Evolutionary conservation across 2,888 invertebrate genomes (phyloP).

Genomic region (Trichogramma evanescens): DNA sequence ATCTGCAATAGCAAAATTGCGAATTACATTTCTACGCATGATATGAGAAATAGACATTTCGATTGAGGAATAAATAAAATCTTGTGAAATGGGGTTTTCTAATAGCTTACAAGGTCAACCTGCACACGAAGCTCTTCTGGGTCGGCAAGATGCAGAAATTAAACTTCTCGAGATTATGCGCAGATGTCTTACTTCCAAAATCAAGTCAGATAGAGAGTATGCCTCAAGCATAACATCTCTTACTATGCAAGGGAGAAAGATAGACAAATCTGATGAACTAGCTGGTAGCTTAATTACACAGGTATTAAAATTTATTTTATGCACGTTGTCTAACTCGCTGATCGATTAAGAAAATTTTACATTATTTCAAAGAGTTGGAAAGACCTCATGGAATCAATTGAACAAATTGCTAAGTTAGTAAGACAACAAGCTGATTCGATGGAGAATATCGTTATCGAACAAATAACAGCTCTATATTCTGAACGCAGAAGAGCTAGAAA

Average conservation of each 20-base stretch:
- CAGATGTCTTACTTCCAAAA: constrained; percentile 75
- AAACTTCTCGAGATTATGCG: constrained; percentile 88
- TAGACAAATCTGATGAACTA: constrained; percentile 69
- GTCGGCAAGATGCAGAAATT: constrained; percentile 87
- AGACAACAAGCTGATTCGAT: constrained; percentile 79
- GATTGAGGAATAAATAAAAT: too few species aligned
- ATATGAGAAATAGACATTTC: too few species aligned
- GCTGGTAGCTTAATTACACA: constrained; percentile 53
- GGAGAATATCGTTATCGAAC: constrained; percentile 74
- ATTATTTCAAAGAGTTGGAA: constrained; percentile 59
- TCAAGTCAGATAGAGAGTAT: constrained; percentile 89
- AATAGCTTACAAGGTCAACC: constrained; percentile 78
- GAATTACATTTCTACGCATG: too few species aligned
- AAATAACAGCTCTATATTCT: constrained; percentile 70
- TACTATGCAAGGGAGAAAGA: constrained; percentile 75
- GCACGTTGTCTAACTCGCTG: not conserved
- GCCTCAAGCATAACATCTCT: constrained; percentile 75
- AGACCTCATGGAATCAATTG: constrained; percentile 82
- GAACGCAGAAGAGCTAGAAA: constrained; percentile 84
- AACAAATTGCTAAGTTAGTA: constrained; percentile 74
- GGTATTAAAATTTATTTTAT: constrained; percentile 27
- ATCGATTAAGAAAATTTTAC: not conserved
- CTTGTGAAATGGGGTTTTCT: constrained; percentile 69
- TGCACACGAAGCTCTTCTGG: constrained; percentile 85
- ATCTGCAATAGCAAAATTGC: too few species aligned